A percentile compares a stretch with the other conserved stretches of the same genome.
Conservation (phyloP, 1,140 invertebrate species). For the Campoletis sonorensis region DNA sequence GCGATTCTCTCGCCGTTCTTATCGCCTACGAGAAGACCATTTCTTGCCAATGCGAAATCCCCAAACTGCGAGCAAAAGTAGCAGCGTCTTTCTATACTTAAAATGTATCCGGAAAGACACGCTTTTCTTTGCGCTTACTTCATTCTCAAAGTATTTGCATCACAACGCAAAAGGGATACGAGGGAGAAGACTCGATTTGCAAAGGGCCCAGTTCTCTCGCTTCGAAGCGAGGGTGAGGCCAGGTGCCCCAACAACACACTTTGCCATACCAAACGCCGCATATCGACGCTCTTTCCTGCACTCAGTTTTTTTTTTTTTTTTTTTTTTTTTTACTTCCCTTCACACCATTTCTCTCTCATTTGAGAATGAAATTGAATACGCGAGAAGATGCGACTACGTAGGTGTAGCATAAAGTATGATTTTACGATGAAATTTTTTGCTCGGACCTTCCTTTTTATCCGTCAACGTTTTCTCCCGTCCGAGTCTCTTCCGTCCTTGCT, state of each 20-base stretch:
- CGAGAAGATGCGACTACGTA: background rate
- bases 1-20: background rate
- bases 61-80: background rate
- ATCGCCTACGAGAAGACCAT: constrained; percentile 26
- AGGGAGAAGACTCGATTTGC: background rate
- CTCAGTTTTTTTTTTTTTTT: background rate
- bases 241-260: background rate
- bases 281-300: constrained; percentile 36
- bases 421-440: constrained; percentile 34
- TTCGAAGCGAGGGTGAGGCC: constrained; percentile 34
- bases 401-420: constrained; percentile 1
- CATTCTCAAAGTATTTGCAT: constrained; percentile 20
- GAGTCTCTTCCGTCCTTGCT: too few relatives aligned
- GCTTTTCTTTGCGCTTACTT: constrained; percentile 17
- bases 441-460: background rate
- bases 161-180: constrained; percentile 10
- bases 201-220: constrained; percentile 5
- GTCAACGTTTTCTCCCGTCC: constrained; percentile 18
- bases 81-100: background rate
- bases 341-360: background rate
- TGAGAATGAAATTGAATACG: too few relatives aligned
- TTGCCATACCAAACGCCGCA: constrained; percentile 2
- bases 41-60: background rate
- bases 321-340: background rate
- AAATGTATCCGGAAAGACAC: background rate